Evolutionary conservation across 2,797 vertebrate species (phyloP), one percentile per base, ranked within the genome.

Genomic region (Rhynchonycteris naso): DNA sequence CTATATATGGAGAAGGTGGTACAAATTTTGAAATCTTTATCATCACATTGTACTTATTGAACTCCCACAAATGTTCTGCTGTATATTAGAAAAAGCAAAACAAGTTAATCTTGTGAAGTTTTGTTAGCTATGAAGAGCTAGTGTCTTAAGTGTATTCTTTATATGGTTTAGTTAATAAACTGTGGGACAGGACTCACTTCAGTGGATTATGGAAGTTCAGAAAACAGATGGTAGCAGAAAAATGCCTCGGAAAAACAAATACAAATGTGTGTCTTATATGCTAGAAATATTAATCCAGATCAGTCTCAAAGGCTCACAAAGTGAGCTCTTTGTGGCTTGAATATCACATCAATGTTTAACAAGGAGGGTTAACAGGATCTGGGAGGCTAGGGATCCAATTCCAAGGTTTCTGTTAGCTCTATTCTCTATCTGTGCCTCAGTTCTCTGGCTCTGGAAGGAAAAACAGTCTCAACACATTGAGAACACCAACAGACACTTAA

Each of bases 11-110:
- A 83, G 38, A 92, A 59, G 26, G 58, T 47, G 9, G 28, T 33
- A 80, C 43, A 50, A 9, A 86, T 63, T 83, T 89, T 47, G 68
- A 85, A 85, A 74, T 59, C 52, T 76, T 90, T n/a, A 81, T 72
- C 65, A 14, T 47, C 14, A 59, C 16, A 43, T 95, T 72, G 65
- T 84, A 68, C 50, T 89, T 81, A 86, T 14, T 66, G 79, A 82
- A 88, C n/a, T 92, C 52, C 79, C 90, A 89, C 59, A 47, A 7
- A 35, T 24, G 33, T 61, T 93, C 82, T 95, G 63, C 58, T 90
- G 54, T 38, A 4, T 50, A 47, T 88, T 93, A 96, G 74, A 89
- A 81, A 92, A 91, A 69, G 50, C 50, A 94, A 91, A 90, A 68
- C 79, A 80, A 79, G 65, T 35, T 88, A 61, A 79, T 91, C 56